Conservation (phyloP, 2,888 invertebrate genomes). For the Baronia brevicornis region DNA sequence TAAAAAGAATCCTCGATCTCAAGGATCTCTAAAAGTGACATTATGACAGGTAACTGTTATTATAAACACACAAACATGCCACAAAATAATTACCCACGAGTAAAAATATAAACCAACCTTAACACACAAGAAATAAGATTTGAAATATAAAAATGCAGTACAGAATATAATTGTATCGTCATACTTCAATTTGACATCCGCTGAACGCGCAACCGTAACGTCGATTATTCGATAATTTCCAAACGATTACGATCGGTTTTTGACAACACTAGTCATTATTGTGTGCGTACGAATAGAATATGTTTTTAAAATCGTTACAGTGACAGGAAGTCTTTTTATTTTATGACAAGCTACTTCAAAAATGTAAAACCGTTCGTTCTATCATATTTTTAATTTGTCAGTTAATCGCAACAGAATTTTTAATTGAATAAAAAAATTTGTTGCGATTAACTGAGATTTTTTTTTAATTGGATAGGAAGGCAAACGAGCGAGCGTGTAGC, state of each 20-base stretch:
- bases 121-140: constrained; percentile 3
- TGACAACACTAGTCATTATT: constrained; percentile 58
- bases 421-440: too few species aligned
- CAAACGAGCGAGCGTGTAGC: too few species aligned
- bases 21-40: constrained; percentile 48
- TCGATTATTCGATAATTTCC: constrained; percentile 72
- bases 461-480: too few species aligned
- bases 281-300: constrained; percentile 12
- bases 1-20: background rate
- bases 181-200: constrained; percentile 60
- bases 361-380: background rate
- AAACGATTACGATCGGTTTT: constrained; percentile 61
- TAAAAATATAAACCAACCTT: constrained; percentile 5
- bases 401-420: too few species aligned
- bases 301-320: constrained; percentile 7
- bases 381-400: too few species aligned
- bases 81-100: constrained; percentile 6
- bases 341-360: background rate
- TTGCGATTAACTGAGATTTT: too few species aligned
- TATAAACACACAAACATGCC: constrained; percentile 45
- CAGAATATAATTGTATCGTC: constrained; percentile 20
- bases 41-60: constrained; percentile 68
- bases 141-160: background rate
- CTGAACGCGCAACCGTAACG: constrained; percentile 63
- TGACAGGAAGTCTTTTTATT: constrained; percentile 6